phyloP scores from a whole-genome alignment of 2,113 vertebrate genomes.

The Heterochromis multidens region DNA sequence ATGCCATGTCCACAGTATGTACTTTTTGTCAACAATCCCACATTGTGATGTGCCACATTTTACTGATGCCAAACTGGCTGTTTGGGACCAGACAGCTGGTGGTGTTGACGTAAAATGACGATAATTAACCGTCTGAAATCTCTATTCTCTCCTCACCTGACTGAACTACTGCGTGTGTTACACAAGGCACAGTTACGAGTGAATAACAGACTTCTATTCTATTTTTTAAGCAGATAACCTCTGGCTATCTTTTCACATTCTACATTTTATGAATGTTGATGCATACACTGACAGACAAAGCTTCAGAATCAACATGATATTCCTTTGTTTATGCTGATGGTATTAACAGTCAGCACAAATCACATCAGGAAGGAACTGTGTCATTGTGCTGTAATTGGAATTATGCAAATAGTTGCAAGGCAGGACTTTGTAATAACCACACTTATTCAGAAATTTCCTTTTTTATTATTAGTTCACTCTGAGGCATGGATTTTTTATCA shows the following conservation, averaged over 20 bases:
- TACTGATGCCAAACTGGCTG: background rate
- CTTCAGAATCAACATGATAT: slow-evolving; percentile 39
- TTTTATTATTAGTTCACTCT: slow-evolving; percentile 60
- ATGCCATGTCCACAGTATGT: background rate
- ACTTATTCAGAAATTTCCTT: slow-evolving; percentile 66
- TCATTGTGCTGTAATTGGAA: slow-evolving; percentile 73
- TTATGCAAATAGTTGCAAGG: slow-evolving; percentile 72
- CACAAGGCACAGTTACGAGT: background rate
- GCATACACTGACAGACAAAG: slow-evolving; percentile 36
- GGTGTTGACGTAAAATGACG: background rate
- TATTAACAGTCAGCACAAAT: slow-evolving; percentile 74
- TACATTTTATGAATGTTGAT: slow-evolving; percentile 13
- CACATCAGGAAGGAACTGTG: slow-evolving; percentile 69
- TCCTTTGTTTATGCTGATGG: slow-evolving; percentile 71
- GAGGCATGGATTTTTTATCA: slow-evolving; percentile 38
- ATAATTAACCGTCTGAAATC: background rate
- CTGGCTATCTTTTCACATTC: background rate
- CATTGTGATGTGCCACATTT: background rate
- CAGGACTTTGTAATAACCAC: slow-evolving; percentile 59
- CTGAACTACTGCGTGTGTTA: background rate
- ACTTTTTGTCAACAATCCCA: background rate
- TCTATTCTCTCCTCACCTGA: background rate
- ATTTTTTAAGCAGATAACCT: background rate
- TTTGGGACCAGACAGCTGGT: background rate
- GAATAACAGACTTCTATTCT: background rate